Evolutionary conservation across 2,797 vertebrate species (phyloP), one percentile per base, ranked within the genome.

Genomic region (Catharus ustulatus): DNA sequence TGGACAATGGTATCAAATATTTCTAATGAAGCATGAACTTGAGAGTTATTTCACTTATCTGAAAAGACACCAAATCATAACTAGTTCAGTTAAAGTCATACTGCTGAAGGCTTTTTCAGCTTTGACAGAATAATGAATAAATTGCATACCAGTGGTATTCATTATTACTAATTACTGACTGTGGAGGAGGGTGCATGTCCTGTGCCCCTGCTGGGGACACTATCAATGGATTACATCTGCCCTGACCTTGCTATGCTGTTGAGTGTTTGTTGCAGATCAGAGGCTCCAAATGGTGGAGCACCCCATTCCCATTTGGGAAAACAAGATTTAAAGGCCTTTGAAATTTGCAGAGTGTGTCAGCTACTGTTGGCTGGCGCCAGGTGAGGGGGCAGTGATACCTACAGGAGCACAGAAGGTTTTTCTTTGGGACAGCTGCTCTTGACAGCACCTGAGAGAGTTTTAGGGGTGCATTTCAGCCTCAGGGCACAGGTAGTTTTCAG

Each of bases 341-440:
- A 43, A 23, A 69, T 80, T 52, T 68, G 61, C 26, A 34, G 27
- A 32, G 10, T 1, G 1, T 8, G 43, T 21, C 4, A 5, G 15
- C 15, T 2, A 0, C 6, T 57, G 36, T 29, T 34, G 38, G 5
- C 30, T 9, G 12, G 13, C 18, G 62, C 4, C 26, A 68, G 22
- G 34, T 0, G 0, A 57, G 6, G 13, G 13, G 10, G 6, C 46
- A 63, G 15, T 0, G 0, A 22, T 51, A 15, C 10, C 15, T n/a
- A 26, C 9, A 22, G 58, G 9, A 64, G 11, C 19, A 16, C 17
- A 30, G 27, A 23, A 54, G 19, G 9, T 34, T 77, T 81, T 9
- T 24, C 19, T 51, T 18, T 3, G 1, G 16, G 3, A 0, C 0
- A 0, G 6, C 40, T 34, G 40, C n/a, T 20, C 15, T 29, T 5